phyloP scores from a whole-genome alignment of 1,140 invertebrate genomes.

The Tetranychus urticae region DNA sequence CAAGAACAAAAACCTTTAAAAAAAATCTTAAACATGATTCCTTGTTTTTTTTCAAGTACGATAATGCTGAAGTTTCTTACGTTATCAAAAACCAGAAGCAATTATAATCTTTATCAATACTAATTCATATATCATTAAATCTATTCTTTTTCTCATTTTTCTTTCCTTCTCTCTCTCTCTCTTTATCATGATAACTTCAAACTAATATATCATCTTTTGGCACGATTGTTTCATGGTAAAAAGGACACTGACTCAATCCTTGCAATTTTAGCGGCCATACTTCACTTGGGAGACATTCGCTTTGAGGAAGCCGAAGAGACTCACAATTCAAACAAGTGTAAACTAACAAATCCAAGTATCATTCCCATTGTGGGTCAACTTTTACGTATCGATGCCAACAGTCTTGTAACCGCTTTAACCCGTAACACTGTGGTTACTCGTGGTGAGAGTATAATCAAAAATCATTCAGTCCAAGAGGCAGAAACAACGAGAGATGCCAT shows the following conservation, averaged over 20 bases:
- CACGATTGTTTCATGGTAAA: not conserved
- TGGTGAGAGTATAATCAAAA: conserved; percentile 82
- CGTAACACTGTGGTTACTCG: conserved; percentile 74
- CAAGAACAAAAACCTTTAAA: too few relatives aligned
- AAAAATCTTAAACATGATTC: too few relatives aligned
- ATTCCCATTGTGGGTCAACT: conserved; percentile 40
- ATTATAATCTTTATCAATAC: too few relatives aligned
- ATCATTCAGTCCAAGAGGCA: conserved; percentile 63
- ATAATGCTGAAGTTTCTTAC: too few relatives aligned
- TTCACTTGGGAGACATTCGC: conserved; percentile 59
- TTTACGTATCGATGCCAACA: conserved; percentile 50
- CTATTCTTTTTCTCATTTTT: not conserved
- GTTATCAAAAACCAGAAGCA: too few relatives aligned
- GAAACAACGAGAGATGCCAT: conserved; percentile 63
- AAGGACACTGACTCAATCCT: conserved; percentile 1
- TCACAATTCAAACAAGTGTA: conserved; percentile 1
- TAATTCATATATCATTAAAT: not conserved
- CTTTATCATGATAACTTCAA: not conserved
- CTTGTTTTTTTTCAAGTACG: too few relatives aligned
- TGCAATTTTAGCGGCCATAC: conserved; percentile 56
- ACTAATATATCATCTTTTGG: not conserved
- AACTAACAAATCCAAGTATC: not conserved
- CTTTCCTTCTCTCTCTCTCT: not conserved
- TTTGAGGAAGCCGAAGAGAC: conserved; percentile 21
- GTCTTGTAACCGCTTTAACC: conserved; percentile 48